Conservation (phyloP, 2,797 vertebrate species). For the Psittacula derbiana region DNA sequence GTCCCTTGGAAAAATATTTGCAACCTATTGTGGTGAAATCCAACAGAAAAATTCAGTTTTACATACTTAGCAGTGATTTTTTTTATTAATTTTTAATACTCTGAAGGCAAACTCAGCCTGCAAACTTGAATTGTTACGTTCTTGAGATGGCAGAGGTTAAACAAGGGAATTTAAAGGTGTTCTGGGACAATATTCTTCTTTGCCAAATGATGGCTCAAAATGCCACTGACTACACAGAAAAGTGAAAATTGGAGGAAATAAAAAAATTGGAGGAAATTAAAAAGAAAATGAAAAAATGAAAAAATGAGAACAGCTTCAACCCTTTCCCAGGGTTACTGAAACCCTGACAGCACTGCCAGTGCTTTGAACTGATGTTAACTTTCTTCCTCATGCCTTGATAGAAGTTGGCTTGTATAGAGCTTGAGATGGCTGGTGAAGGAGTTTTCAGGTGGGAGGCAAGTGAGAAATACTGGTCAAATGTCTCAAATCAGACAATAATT, state of each 20-base stretch:
- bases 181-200: not conserved
- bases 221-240: not conserved
- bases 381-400: not conserved
- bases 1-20: slow-evolving; percentile 34
- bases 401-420: not conserved
- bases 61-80: not conserved
- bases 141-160: not conserved
- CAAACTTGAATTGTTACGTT: not conserved
- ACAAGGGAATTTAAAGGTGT: not conserved
- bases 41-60: not conserved
- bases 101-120: not conserved
- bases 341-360: not conserved
- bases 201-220: not conserved
- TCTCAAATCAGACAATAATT: not conserved
- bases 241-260: not conserved
- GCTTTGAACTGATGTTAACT: not conserved
- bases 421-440: not conserved
- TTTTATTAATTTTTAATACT: not conserved
- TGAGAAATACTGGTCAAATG: not conserved
- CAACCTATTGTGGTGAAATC: not conserved
- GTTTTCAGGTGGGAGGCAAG: not conserved
- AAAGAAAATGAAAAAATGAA: not conserved
- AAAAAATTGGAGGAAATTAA: not conserved
- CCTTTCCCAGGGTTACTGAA: not conserved
- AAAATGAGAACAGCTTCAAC: not conserved